Base-by-base conservation (phyloP, 2,113 vertebrate genomes). In the Nestor notabilis region DNA sequence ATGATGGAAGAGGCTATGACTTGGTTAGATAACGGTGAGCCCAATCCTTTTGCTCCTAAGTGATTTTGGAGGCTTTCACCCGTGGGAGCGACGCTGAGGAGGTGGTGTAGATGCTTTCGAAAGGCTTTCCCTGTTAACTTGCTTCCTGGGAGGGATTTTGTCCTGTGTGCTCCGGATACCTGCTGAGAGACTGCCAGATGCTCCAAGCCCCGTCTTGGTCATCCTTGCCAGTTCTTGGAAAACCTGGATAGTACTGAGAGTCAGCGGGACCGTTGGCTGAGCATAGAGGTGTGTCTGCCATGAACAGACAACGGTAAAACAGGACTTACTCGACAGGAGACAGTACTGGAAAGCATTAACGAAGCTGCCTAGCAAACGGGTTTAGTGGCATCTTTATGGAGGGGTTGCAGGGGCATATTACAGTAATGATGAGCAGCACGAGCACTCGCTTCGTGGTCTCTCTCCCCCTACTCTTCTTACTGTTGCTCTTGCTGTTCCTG, bases 231-330 rank as follows among this genome's bases (percentile, higher is more conserved):
- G 27, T 31, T 85, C 61, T 68, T 8, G 5, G 70, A 37, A 64
- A 47, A 76, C n/a, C 24, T n/a, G 46, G n/a, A 1, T 49, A 10
- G 70, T 31, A 10, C 35, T 55, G 27, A 4, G 49, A 61, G 75
- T n/a, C 49, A 12, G 3, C 0, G 17, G 91, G 76, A 89, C 68
- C 6, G 1, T 44, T 79, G 5, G 8, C 41, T 0, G 6, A 39
- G 76, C 2, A 3, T 4, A 11, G 50, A 52, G 65, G 52, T 78
- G 74, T 29, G 71, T 64, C 49, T 47, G 44, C 17, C 33, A 0
- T 4, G 15, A 33, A 7, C 24, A 15, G 82, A 44, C 53, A 71
- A 43, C 60, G 74, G 81, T 61, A n/a, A 60, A 68, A 61, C 16
- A 56, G 61, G 76, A 49, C 46, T 91, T 9, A 27, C 46, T 2